Evolutionary conservation across 1,140 invertebrate species (phyloP).

Genomic region (Globodera ellingtonae): DNA sequence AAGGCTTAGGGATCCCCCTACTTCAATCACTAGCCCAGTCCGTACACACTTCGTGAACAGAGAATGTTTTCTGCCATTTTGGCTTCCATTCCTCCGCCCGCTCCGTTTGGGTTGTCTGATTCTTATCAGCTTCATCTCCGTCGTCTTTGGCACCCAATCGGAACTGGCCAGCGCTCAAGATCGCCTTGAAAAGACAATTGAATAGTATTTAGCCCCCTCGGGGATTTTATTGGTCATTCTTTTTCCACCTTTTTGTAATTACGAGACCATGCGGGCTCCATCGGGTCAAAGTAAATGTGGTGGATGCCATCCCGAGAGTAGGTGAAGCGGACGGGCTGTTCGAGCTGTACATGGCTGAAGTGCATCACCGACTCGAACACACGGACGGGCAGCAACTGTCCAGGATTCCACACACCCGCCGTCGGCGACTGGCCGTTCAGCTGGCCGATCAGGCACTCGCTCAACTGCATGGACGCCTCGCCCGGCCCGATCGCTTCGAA

Average conservation of each 20-base stretch:
- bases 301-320: not conserved
- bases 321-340: constrained; percentile 6
- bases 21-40: too few species aligned
- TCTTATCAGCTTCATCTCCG: not conserved
- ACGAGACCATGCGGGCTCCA: not conserved
- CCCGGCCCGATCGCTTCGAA: not conserved
- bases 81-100: not conserved
- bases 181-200: not conserved
- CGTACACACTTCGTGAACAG: not conserved
- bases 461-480: not conserved
- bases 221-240: not conserved
- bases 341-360: not conserved
- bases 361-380: not conserved
- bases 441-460: constrained; percentile 4
- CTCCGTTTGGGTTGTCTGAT: not conserved
- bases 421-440: not conserved
- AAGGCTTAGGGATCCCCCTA: not conserved
- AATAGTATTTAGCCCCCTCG: not conserved
- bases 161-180: not conserved
- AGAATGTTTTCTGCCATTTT: not conserved
- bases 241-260: not conserved
- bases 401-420: not conserved
- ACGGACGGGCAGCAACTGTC: not conserved
- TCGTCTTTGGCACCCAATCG: not conserved
- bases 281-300: not conserved